These are phyloP conservation scores for Echiichthys vipera DNA, from an alignment of 2,797 vertebrate species.

Conservation along the genomic window DNA sequence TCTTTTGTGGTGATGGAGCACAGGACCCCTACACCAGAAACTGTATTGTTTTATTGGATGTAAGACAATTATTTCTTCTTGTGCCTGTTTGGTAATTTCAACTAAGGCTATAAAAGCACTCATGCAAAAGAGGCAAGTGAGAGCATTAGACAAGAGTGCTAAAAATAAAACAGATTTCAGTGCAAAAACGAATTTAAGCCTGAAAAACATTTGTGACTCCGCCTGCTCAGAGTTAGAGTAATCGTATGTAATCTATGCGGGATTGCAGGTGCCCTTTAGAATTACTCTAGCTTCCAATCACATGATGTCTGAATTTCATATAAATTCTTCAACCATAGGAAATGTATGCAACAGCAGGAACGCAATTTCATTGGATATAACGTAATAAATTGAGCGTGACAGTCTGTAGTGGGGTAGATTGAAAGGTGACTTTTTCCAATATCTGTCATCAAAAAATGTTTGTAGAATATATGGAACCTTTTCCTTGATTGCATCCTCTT, in stretches of 20 bases:
- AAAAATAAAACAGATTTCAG: constrained; percentile 24
- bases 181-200: neutral
- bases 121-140: neutral
- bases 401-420: constrained; percentile 19
- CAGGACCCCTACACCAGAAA: too few relatives aligned
- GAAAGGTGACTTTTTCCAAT: constrained; percentile 57
- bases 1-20: neutral
- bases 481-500: constrained; percentile 31
- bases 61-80: neutral
- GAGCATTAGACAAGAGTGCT: constrained; percentile 9
- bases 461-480: constrained; percentile 42
- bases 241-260: constrained; percentile 30
- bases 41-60: neutral
- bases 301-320: constrained; percentile 33
- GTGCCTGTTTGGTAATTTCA: constrained; percentile 4
- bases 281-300: constrained; percentile 25
- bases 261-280: constrained; percentile 30
- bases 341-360: constrained; percentile 37
- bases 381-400: constrained; percentile 59
- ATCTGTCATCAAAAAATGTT: constrained; percentile 45
- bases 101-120: neutral
- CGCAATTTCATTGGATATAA: constrained; percentile 48
- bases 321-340: constrained; percentile 36
- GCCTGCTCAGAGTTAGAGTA: neutral
- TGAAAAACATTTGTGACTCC: constrained; percentile 1